A percentile compares a stretch with the other conserved stretches of the same genome.
Evolutionary conservation across 2,888 invertebrate species (phyloP).

Genomic region (Drosophila putrida): DNA sequence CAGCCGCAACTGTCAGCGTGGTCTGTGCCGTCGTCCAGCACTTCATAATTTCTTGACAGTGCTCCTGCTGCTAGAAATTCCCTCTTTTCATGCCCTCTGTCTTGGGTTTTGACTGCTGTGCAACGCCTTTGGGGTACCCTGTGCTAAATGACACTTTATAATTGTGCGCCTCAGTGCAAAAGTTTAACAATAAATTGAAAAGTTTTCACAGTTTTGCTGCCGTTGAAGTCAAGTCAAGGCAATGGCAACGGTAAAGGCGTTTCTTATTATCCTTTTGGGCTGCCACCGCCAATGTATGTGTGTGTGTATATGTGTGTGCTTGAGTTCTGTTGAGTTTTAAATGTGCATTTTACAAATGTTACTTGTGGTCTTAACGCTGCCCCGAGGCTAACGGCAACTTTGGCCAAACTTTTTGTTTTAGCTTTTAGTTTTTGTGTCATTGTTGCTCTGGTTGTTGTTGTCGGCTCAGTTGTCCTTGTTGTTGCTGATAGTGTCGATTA

Average conservation of each 20-base stretch:
- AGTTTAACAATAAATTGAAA: slow-evolving; percentile 83
- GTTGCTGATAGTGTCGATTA: slow-evolving; percentile 60
- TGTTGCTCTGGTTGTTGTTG: slow-evolving; percentile 35
- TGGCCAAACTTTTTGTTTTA: slow-evolving; percentile 70
- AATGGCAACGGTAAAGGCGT: slow-evolving; percentile 61
- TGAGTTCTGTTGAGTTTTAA: slow-evolving; percentile 70
- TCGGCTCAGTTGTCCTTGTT: slow-evolving; percentile 18
- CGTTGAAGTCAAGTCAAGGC: slow-evolving; percentile 61
- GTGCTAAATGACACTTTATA: slow-evolving; percentile 82
- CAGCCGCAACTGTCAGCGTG: slow-evolving; percentile 71
- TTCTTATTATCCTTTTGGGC: slow-evolving; percentile 78
- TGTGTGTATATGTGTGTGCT: slow-evolving; percentile 35
- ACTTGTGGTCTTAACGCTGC: slow-evolving; percentile 77
- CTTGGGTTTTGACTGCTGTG: slow-evolving; percentile 12
- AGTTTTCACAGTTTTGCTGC: slow-evolving; percentile 72
- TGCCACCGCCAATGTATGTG: slow-evolving; percentile 39
- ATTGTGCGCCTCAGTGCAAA: slow-evolving; percentile 81
- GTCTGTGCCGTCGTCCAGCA: slow-evolving; percentile 63
- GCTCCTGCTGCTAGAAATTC: slow-evolving; percentile 38
- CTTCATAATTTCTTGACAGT: slow-evolving; percentile 77
- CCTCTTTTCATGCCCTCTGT: background rate
- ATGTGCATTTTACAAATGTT: slow-evolving; percentile 81
- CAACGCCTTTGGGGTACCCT: slow-evolving; percentile 57
- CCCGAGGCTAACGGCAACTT: slow-evolving; percentile 59
- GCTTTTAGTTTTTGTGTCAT: slow-evolving; percentile 67